phyloP scores from a whole-genome alignment of 2,113 vertebrate species.

The mouse (Mus musculus) region DNA sequence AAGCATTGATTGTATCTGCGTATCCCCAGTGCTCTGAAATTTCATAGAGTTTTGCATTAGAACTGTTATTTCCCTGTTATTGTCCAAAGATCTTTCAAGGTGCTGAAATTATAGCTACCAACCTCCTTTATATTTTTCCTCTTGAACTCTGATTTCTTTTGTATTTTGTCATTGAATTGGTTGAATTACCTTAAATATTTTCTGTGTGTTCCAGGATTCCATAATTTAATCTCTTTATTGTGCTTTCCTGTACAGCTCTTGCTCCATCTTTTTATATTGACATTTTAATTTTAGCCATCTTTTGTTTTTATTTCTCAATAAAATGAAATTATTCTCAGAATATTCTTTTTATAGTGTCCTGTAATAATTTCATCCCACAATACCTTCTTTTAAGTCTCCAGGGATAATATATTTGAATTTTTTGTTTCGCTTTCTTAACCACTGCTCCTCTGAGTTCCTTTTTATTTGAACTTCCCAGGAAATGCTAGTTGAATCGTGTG shows the following conservation, averaged over 20 bases:
- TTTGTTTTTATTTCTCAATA: constrained; percentile 34
- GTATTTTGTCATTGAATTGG: not conserved
- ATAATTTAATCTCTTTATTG: constrained; percentile 1
- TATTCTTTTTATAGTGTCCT: not conserved
- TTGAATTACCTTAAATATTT: constrained; percentile 2
- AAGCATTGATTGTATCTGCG: not conserved
- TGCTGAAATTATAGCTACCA: not conserved
- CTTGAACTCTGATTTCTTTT: not conserved
- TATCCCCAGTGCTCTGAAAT: not conserved
- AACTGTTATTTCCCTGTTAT: not conserved
- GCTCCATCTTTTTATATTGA: not conserved
- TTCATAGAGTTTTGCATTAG: not conserved
- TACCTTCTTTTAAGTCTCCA: not conserved
- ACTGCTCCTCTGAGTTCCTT: not conserved
- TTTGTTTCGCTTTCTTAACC: not conserved
- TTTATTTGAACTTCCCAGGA: not conserved
- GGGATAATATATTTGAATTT: not conserved
- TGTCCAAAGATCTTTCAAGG: not conserved
- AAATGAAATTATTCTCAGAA: constrained; percentile 9
- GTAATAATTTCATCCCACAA: not conserved
- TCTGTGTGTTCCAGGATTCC: not conserved
- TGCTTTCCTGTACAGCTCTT: not conserved
- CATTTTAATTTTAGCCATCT: constrained; percentile 46
- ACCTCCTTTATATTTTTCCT: not conserved
- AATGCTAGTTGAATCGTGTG: not conserved